Conservation (phyloP, 2,797 vertebrate genomes). For the Scyliorhinus canicula region DNA sequence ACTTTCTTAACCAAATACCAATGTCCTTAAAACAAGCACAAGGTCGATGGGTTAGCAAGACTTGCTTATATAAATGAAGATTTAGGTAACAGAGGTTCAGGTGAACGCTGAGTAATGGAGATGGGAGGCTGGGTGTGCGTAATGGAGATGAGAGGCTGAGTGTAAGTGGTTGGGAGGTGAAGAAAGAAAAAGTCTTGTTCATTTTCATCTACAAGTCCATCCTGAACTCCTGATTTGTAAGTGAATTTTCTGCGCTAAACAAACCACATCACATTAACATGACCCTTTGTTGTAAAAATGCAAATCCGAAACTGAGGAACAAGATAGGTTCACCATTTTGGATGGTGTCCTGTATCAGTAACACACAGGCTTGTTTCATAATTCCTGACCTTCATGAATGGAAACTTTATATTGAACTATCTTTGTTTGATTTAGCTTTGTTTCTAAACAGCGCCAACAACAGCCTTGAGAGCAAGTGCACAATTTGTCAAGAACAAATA, state of each 20-base stretch:
- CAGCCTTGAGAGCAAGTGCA: neutral
- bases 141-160: neutral
- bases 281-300: neutral
- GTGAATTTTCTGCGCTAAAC: neutral
- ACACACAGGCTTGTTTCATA: neutral
- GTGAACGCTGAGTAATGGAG: neutral
- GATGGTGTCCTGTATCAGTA: neutral
- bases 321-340: neutral
- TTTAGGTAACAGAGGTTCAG: neutral
- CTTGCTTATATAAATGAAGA: too few species aligned
- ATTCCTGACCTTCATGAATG: slow-evolving; percentile 13
- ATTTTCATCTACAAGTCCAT: neutral
- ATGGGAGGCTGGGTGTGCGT: neutral
- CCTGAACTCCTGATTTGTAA: neutral
- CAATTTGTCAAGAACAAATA: slow-evolving; percentile 15
- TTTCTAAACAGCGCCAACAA: neutral
- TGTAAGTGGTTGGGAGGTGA: neutral
- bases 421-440: neutral
- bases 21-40: neutral
- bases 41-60: too few species aligned
- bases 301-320: neutral
- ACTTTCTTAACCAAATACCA: neutral
- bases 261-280: too few species aligned
- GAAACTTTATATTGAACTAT: neutral
- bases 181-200: neutral